phyloP scores from a whole-genome alignment of 2,888 invertebrate species.

The Microctonus brassicae region DNA sequence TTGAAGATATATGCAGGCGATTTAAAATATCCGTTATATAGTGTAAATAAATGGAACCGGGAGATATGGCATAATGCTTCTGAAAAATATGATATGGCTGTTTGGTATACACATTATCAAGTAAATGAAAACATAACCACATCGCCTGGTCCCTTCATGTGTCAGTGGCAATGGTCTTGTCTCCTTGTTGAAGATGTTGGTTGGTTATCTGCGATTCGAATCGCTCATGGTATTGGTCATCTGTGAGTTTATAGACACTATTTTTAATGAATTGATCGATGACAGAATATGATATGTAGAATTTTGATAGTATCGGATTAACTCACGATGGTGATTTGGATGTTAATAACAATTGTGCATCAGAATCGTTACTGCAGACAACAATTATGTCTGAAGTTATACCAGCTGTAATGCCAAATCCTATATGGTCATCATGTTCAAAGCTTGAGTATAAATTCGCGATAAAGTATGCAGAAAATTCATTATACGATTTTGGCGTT shows the following conservation, averaged over 20 bases:
- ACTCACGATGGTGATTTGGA: constrained; percentile 27
- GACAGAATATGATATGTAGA: background rate
- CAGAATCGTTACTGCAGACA: constrained; percentile 16
- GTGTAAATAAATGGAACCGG: constrained; percentile 26
- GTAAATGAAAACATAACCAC: background rate
- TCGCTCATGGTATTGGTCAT: constrained; percentile 30
- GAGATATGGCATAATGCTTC: background rate
- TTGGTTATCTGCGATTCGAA: constrained; percentile 24
- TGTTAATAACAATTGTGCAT: constrained; percentile 23
- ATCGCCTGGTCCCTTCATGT: constrained; percentile 21
- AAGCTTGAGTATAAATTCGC: background rate
- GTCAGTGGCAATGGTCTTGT: constrained; percentile 20
- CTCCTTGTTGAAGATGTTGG: constrained; percentile 26
- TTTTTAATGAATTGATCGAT: background rate
- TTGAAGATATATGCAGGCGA: constrained; percentile 8
- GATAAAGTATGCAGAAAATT: constrained; percentile 12
- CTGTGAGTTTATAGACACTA: background rate
- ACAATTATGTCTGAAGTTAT: constrained; percentile 22
- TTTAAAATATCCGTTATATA: constrained; percentile 9
- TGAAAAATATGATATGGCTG: constrained; percentile 28
- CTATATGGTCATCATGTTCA: constrained; percentile 26
- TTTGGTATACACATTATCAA: constrained; percentile 27
- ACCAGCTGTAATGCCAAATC: constrained; percentile 21
- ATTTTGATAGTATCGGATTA: constrained; percentile 18
- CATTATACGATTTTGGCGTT: no score